Percentiles rank a stretch among this genome's conserved stretches.
These are phyloP conservation scores for Euwallacea fornicatus DNA, from an alignment of 1,140 invertebrate genomes.

Conservation along the genomic window DNA sequence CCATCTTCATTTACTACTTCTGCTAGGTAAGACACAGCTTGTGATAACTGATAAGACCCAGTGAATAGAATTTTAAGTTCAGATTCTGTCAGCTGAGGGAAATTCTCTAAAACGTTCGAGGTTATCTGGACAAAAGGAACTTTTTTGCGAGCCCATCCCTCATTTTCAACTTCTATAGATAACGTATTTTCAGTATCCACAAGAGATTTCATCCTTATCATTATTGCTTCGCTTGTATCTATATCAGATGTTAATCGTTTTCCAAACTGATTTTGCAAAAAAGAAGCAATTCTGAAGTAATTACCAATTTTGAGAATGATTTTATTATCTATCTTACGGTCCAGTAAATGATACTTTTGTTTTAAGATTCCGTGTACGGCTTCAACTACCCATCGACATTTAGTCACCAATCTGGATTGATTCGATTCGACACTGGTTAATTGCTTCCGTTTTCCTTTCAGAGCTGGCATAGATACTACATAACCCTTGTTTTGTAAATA, in stretches of 20 bases:
- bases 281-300: not conserved
- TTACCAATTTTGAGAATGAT: not conserved
- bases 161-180: not conserved
- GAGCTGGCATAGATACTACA: no score
- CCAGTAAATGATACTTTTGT: not conserved
- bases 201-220: not conserved
- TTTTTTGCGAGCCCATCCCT: not conserved
- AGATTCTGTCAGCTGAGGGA: not conserved
- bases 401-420: not conserved
- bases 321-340: not conserved
- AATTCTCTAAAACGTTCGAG: not conserved
- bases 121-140: not conserved
- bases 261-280: not conserved
- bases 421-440: slow-evolving; percentile 1
- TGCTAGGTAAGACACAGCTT: not conserved
- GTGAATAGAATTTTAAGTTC: not conserved
- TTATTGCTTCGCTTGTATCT: not conserved
- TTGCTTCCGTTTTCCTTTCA: not conserved
- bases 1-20: not conserved
- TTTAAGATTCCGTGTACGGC: not conserved
- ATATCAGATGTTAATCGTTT: not conserved
- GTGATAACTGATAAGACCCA: not conserved
- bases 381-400: slow-evolving; percentile 5
- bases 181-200: not conserved
- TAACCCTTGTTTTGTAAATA: no score